Evolutionary conservation across 2,888 invertebrate genomes (phyloP).

Genomic region (Diarsia dahlii): DNA sequence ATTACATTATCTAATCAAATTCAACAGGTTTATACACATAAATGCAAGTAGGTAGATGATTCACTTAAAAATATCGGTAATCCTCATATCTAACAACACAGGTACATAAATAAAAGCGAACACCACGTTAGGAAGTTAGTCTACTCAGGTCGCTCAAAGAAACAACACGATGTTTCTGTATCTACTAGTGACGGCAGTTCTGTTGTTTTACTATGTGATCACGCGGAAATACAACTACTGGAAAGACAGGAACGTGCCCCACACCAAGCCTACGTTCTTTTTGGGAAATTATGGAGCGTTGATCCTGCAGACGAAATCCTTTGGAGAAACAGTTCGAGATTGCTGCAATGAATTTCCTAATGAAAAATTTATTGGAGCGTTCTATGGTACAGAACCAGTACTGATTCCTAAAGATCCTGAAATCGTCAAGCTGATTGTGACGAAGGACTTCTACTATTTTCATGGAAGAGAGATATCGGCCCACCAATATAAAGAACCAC

Average conservation of each 20-base stretch:
- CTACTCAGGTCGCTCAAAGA: constrained; percentile 10
- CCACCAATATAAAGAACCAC: constrained; percentile 55
- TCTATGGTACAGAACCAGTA: constrained; percentile 72
- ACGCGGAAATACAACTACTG: constrained; percentile 64
- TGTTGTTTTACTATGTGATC: constrained; percentile 49
- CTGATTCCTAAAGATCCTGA: constrained; percentile 73
- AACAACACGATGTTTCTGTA: constrained; percentile 40
- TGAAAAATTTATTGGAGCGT: constrained; percentile 73
- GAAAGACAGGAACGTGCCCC: constrained; percentile 66
- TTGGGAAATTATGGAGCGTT: constrained; percentile 71
- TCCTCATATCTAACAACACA: background rate
- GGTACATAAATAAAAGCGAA: background rate
- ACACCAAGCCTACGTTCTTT: constrained; percentile 63
- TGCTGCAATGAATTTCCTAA: constrained; percentile 70
- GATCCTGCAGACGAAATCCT: constrained; percentile 60
- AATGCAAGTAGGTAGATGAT: background rate
- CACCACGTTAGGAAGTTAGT: constrained; percentile 8
- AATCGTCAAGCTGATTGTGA: constrained; percentile 72
- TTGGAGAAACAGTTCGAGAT: constrained; percentile 52
- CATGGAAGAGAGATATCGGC: constrained; percentile 69
- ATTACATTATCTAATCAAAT: background rate
- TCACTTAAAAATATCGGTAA: background rate
- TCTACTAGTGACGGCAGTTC: background rate
- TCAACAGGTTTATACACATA: constrained; percentile 19
- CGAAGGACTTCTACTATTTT: constrained; percentile 75